phyloP scores from a whole-genome alignment of 1,140 invertebrate species.

The Diabrotica undecimpunctata region DNA sequence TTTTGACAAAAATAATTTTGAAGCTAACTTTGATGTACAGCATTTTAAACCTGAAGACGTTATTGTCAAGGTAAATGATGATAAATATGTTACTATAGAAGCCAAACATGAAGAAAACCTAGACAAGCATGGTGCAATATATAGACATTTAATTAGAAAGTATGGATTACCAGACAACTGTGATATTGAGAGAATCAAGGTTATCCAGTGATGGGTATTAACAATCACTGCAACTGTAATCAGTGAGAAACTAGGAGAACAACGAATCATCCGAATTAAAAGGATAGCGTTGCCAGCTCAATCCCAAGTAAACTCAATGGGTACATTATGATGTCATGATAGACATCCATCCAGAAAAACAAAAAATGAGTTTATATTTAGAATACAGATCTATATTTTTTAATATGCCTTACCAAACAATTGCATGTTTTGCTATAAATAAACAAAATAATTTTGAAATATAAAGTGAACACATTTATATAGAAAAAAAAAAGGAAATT shows the following conservation, averaged over 20 bases:
- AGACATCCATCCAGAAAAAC: too few relatives aligned
- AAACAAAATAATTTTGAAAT: too few relatives aligned
- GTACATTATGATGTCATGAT: too few relatives aligned
- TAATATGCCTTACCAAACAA: too few relatives aligned
- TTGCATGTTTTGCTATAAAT: too few relatives aligned
- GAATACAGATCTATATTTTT: too few relatives aligned
- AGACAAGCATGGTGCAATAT: slow-evolving; percentile 62
- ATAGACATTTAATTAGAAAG: slow-evolving; percentile 63
- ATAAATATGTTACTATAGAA: slow-evolving; percentile 63
- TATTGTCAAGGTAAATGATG: slow-evolving; percentile 57
- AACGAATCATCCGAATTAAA: neutral
- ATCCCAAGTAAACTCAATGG: neutral
- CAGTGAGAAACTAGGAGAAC: neutral
- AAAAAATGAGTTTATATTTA: too few relatives aligned
- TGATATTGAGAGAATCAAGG: slow-evolving; percentile 52
- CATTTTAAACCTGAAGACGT: slow-evolving; percentile 60
- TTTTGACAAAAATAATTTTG: slow-evolving; percentile 8
- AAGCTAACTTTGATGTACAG: slow-evolving; percentile 39
- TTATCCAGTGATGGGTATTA: slow-evolving; percentile 63
- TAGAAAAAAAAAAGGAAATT: too few relatives aligned
- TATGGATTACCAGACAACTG: slow-evolving; percentile 61
- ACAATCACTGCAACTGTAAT: slow-evolving; percentile 56
- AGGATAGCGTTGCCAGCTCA: neutral
- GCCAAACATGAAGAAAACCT: slow-evolving; percentile 69
- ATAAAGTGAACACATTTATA: too few relatives aligned